Evolutionary conservation across 2,797 vertebrate species (phyloP).

Genomic region (Dendrocincla fuliginosa): DNA sequence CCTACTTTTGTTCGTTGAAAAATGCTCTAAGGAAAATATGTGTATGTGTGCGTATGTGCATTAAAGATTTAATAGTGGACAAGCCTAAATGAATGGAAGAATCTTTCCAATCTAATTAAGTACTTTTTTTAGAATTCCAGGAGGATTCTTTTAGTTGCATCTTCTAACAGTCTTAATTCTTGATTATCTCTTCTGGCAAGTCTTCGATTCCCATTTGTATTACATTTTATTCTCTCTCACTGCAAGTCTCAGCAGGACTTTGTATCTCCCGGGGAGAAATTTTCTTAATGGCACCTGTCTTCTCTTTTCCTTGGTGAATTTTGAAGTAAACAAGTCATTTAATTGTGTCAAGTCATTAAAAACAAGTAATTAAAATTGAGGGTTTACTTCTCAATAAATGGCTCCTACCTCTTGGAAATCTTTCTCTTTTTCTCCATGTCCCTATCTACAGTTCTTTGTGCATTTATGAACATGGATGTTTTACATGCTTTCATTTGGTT

Average conservation of each 20-base stretch:
- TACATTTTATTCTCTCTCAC: background rate
- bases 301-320: conserved; percentile 40
- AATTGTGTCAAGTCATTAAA: background rate
- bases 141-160: background rate
- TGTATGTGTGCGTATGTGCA: background rate
- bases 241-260: background rate
- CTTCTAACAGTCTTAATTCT: conserved; percentile 9
- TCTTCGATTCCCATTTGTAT: conserved; percentile 26
- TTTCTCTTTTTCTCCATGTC: background rate
- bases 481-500: background rate
- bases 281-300: conserved; percentile 54
- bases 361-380: background rate
- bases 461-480: background rate
- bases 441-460: background rate
- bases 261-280: conserved; percentile 20
- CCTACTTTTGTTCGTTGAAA: background rate
- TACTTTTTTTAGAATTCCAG: background rate
- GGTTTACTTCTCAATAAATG: background rate
- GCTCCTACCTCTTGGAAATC: background rate
- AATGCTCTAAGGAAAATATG: background rate
- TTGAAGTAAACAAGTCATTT: conserved; percentile 58
- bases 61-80: background rate
- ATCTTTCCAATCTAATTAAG: background rate
- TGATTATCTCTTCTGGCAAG: conserved; percentile 27
- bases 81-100: background rate